Evolutionary conservation across 2,888 invertebrate species (phyloP).

Genomic region (Taenaris catops): DNA sequence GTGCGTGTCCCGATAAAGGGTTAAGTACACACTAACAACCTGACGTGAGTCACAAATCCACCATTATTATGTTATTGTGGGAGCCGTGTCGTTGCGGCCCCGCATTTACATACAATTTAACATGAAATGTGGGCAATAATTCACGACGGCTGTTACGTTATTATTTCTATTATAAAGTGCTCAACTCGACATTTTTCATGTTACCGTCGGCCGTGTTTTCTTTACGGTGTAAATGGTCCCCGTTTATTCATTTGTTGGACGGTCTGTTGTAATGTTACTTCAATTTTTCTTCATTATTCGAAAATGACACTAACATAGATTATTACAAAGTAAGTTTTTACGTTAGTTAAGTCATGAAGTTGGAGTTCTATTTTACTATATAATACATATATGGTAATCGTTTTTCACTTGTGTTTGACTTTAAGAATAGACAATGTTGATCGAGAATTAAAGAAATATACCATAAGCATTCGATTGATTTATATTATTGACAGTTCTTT

Average conservation of each 20-base stretch:
- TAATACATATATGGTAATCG: too few relatives aligned
- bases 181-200: constrained; percentile 64
- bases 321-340: too few relatives aligned
- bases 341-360: too few relatives aligned
- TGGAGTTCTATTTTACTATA: too few relatives aligned
- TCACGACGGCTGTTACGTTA: constrained; percentile 68
- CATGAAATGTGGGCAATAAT: constrained; percentile 77
- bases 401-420: too few relatives aligned
- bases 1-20: constrained; percentile 78
- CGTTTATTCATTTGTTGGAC: constrained; percentile 45
- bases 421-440: too few relatives aligned
- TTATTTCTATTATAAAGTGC: constrained; percentile 75
- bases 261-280: constrained; percentile 25
- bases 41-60: constrained; percentile 78
- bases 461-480: too few relatives aligned
- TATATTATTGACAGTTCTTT: too few relatives aligned
- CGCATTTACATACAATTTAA: constrained; percentile 78
- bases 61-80: constrained; percentile 79
- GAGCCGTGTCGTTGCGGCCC: constrained; percentile 68
- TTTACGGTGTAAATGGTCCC: constrained; percentile 41
- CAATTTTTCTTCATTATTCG: constrained; percentile 8
- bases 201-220: constrained; percentile 54
- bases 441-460: too few relatives aligned
- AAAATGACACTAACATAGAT: constrained; percentile 10
- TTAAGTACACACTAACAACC: constrained; percentile 78